Conservation (phyloP, 2,797 vertebrate species). For the Gobionotothen gibberifrons region DNA sequence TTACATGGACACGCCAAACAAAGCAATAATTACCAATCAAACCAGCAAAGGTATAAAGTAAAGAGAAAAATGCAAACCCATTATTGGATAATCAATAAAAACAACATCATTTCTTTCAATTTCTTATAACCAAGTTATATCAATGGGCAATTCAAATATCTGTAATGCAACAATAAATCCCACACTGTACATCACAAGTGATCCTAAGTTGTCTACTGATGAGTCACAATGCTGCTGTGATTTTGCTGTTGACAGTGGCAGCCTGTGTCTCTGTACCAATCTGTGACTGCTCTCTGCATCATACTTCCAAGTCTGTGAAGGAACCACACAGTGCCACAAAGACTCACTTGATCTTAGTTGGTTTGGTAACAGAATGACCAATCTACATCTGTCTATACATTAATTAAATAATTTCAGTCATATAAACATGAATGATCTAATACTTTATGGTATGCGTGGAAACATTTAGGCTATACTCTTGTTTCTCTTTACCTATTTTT, state of each 20-base stretch:
- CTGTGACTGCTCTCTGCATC: slow-evolving; percentile 33
- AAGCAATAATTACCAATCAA: too few relatives aligned
- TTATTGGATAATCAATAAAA: background rate
- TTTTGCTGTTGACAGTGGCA: slow-evolving; percentile 31
- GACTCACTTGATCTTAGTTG: slow-evolving; percentile 18
- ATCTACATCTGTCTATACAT: background rate
- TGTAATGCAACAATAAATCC: background rate
- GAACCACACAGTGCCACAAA: slow-evolving; percentile 35
- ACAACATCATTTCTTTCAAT: background rate
- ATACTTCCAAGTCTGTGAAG: slow-evolving; percentile 1
- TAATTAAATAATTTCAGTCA: background rate
- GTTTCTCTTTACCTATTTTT: background rate
- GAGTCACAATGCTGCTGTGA: background rate
- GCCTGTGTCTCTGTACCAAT: slow-evolving; percentile 54
- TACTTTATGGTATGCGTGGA: background rate
- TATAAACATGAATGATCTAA: background rate
- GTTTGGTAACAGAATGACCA: slow-evolving; percentile 4
- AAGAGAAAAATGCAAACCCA: too few relatives aligned
- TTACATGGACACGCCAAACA: too few relatives aligned
- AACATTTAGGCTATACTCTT: background rate
- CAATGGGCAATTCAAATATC: background rate
- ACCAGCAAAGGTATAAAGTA: too few relatives aligned
- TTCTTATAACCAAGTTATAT: background rate
- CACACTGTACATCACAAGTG: background rate
- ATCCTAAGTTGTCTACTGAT: background rate